Evolutionary conservation across 2,113 vertebrate species (phyloP).

Genomic region (Rostratula benghalensis): DNA sequence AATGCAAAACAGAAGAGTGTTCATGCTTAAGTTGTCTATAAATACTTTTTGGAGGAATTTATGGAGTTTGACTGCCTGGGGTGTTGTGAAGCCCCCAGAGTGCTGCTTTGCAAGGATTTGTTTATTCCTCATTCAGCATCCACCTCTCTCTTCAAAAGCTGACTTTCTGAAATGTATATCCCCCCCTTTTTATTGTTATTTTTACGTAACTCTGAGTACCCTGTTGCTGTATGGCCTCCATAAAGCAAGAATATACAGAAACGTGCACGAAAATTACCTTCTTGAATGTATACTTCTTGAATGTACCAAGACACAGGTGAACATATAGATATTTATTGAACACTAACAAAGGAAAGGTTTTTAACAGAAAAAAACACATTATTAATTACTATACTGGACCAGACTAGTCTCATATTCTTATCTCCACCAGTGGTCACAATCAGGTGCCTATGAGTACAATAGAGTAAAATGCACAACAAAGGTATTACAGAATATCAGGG

Average conservation of each 20-base stretch:
- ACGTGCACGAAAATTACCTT: neutral
- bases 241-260: neutral
- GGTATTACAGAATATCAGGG: too few relatives aligned
- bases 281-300: neutral
- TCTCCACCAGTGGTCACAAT: neutral
- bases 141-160: neutral
- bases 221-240: neutral
- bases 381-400: neutral
- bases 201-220: neutral
- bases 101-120: neutral
- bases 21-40: constrained; percentile 30
- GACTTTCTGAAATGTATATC: neutral
- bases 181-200: neutral
- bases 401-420: neutral
- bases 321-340: neutral
- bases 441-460: neutral
- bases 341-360: neutral
- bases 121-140: neutral
- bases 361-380: neutral
- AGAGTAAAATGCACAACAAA: neutral
- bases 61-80: neutral
- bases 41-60: constrained; percentile 15
- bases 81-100: neutral
- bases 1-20: neutral
- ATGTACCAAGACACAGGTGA: neutral